Base-by-base conservation (phyloP, 1,140 invertebrate species). In the Charaxes varanes region DNA sequence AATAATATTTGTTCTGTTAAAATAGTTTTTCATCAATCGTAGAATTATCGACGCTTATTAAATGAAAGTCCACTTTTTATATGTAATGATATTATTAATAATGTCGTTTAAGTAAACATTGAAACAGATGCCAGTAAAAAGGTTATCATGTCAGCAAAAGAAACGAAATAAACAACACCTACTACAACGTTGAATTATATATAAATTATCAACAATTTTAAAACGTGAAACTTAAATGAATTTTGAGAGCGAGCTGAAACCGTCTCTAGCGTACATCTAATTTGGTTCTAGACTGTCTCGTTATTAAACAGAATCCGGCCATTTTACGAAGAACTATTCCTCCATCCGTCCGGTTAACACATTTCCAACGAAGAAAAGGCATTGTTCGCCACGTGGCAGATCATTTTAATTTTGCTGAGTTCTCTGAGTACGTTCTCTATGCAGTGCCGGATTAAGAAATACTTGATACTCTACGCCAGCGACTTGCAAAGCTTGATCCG, bases 211-310 rank as follows among this genome's bases (percentile, higher is more conserved):
- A 33, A 31, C 23, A 24, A 54, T 61, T 43, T n/a, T n/a, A n/a
- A n/a, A n/a, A n/a, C n/a, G n/a, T n/a, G n/a, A n/a, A n/a, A n/a
- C n/a, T n/a, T n/a, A n/a, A n/a, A n/a, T n/a, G n/a, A n/a, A n/a
- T n/a, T n/a, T n/a, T n/a, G n/a, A n/a, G n/a, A n/a, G n/a, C n/a
- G n/a, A 65, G 61, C 55, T 49, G 37, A 52, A 60, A 55, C 31
- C 33, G 38, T 62, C 57, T 62, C 60, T 52, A 61, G 55, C 19
- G 31, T 28, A 19, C 18, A 66, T 77, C 67, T 74, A 77, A 82
- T 80, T 80, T 77, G 53, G 65, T 66, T 67, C 64, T 61, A 61
- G 64, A 66, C 60, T 61, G 69, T 69, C 65, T 69, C 64, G 71
- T 69, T 79, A 79, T 76, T 73, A 63, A 49, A 48, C 38, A 41